Conservation (phyloP, 2,113 vertebrate species). For the Cisticola juncidis region DNA sequence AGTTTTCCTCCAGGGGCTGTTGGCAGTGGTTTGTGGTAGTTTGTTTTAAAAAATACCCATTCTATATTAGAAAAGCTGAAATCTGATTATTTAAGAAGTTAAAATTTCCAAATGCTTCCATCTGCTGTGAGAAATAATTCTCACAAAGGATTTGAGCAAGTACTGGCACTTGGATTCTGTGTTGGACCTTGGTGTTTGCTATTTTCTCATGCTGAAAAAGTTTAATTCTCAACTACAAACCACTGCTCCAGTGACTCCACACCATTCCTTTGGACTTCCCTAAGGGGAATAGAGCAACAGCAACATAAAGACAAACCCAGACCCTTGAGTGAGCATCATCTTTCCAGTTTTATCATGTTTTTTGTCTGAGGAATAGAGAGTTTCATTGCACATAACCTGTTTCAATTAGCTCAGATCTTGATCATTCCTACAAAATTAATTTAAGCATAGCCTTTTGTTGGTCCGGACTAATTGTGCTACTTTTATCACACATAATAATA, state of each 20-base stretch:
- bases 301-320: neutral
- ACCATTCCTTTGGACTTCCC: neutral
- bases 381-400: neutral
- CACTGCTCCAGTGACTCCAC: neutral
- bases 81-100: neutral
- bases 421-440: neutral
- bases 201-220: neutral
- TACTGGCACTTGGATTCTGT: neutral
- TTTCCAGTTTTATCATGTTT: neutral
- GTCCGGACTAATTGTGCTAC: neutral
- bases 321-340: neutral
- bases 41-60: neutral
- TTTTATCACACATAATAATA: neutral
- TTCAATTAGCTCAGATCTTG: neutral
- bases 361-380: neutral
- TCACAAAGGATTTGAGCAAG: neutral
- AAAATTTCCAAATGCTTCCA: neutral
- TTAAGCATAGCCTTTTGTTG: neutral
- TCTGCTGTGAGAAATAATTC: neutral
- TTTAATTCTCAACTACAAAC: neutral
- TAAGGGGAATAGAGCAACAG: neutral
- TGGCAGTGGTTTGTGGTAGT: neutral
- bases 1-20: neutral
- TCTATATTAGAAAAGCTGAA: neutral
- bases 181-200: neutral